A percentile compares a stretch with the other conserved stretches of the same genome.
Evolutionary conservation across 1,140 invertebrate species (phyloP).

Genomic region (Himalopsyche phryganea): DNA sequence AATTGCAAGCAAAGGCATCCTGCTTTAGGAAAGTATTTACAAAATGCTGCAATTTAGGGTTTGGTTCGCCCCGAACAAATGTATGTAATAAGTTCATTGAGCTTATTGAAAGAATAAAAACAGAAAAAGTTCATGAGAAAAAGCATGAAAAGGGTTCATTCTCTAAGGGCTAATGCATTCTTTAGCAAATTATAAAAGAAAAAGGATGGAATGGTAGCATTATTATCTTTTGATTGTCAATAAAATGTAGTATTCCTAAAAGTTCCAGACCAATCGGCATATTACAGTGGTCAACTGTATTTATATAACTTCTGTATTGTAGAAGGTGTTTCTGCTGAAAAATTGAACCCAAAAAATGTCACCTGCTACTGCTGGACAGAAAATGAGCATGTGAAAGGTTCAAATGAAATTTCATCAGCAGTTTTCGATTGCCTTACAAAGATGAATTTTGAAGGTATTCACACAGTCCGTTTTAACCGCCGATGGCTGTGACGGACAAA

Average conservation of each 20-base stretch:
- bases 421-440: slow-evolving; percentile 27
- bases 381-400: slow-evolving; percentile 33
- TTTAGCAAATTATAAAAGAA: background rate
- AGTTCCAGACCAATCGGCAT: slow-evolving; percentile 38
- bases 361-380: slow-evolving; percentile 39
- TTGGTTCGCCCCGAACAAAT: background rate
- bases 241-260: slow-evolving; percentile 38
- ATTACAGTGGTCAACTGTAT: slow-evolving; percentile 39
- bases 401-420: slow-evolving; percentile 37
- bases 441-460: background rate
- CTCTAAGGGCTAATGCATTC: background rate
- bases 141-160: background rate
- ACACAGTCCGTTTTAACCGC: background rate
- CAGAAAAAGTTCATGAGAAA: background rate
- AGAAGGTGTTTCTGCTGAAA: slow-evolving; percentile 26
- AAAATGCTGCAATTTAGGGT: background rate
- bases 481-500: background rate
- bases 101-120: background rate
- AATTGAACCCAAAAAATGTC: slow-evolving; percentile 25
- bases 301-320: slow-evolving; percentile 40
- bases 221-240: slow-evolving; percentile 38
- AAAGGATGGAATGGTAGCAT: slow-evolving; percentile 19
- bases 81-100: background rate
- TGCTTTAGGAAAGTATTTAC: background rate
- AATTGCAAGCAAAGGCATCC: too few relatives aligned